phyloP scores from a whole-genome alignment of 2,113 vertebrate species.

The Ifrita kowaldi region DNA sequence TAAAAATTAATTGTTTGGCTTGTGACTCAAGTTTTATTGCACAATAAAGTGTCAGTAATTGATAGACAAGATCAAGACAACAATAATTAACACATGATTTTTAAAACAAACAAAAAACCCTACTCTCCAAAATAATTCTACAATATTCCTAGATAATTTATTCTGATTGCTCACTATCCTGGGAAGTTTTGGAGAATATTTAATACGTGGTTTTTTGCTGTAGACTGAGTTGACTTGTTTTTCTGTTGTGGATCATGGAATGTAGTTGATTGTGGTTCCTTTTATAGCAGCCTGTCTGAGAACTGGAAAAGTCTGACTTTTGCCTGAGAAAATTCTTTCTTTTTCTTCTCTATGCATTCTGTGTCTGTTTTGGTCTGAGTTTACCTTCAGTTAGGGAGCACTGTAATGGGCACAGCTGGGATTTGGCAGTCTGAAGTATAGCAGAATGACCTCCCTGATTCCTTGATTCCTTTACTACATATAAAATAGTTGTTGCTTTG shows the following conservation, averaged over 20 bases:
- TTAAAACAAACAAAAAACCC: not conserved
- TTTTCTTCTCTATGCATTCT: not conserved
- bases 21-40: not conserved
- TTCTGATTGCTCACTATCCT: not conserved
- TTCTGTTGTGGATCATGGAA: not conserved
- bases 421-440: not conserved
- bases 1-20: not conserved
- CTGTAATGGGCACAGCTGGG: not conserved
- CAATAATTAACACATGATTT: not conserved
- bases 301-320: not conserved
- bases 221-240: not conserved
- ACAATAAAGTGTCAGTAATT: not conserved
- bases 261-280: not conserved
- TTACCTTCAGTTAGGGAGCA: not conserved
- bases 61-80: not conserved
- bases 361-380: not conserved
- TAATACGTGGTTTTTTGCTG: not conserved
- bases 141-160: not conserved
- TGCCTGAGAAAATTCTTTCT: not conserved
- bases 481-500: not conserved
- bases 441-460: not conserved
- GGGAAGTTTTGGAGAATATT: not conserved
- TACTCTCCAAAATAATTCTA: not conserved
- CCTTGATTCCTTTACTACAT: too few relatives aligned
- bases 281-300: not conserved